These are phyloP conservation scores for Branchipolynoe longqiensis DNA, from an alignment of 2,888 invertebrate genomes.

Conservation along the genomic window DNA sequence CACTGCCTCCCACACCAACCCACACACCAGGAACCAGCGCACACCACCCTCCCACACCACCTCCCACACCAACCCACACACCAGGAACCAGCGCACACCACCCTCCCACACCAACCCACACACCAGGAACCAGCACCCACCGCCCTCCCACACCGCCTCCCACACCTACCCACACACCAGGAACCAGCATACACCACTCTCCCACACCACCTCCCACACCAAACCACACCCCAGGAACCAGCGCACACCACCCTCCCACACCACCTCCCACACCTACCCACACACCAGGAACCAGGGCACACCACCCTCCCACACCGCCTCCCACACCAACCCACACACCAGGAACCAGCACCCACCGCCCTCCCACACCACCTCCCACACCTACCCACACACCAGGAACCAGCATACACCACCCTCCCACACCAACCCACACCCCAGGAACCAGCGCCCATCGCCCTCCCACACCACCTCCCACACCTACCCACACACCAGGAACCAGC, in stretches of 20 bases:
- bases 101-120: neutral
- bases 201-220: neutral
- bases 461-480: neutral
- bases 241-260: neutral
- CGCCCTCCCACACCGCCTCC: neutral
- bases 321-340: neutral
- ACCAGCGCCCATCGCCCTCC: no score
- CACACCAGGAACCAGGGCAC: no score
- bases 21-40: no score
- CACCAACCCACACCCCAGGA: neutral
- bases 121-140: neutral
- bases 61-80: no score
- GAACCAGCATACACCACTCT: neutral
- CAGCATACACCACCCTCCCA: neutral
- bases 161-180: neutral
- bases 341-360: neutral
- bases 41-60: no score
- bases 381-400: no score
- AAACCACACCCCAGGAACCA: conserved; percentile 1
- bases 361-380: neutral
- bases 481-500: neutral
- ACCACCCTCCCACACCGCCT: neutral
- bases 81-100: no score
- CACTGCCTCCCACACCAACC: no score
- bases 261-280: neutral